Conservation (phyloP, 2,888 invertebrate genomes). For the Eilema caniola region DNA sequence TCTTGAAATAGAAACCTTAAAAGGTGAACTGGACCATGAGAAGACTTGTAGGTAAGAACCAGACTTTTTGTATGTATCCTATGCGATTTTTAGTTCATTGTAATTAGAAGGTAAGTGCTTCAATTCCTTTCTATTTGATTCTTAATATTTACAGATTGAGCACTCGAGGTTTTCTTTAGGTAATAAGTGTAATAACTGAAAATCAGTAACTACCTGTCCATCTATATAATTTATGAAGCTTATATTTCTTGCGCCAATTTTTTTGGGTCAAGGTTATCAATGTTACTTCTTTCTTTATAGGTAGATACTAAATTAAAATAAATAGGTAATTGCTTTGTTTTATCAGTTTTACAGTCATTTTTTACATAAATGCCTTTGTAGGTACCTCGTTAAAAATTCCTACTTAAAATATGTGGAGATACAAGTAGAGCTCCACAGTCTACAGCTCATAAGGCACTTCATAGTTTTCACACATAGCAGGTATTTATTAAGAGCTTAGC, state of each 20-base stretch:
- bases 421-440: neutral
- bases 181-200: too few species aligned
- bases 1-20: conserved; percentile 77
- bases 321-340: neutral
- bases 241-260: neutral
- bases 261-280: conserved; percentile 5
- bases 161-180: neutral
- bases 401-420: neutral
- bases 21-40: conserved; percentile 82
- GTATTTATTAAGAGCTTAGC: neutral
- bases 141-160: neutral
- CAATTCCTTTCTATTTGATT: neutral
- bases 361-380: too few species aligned
- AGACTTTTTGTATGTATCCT: neutral
- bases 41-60: conserved; percentile 76
- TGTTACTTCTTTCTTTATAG: neutral
- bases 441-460: neutral
- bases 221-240: neutral
- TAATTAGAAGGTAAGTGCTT: too few species aligned
- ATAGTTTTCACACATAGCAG: neutral
- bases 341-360: too few species aligned
- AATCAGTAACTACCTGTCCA: neutral
- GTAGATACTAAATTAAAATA: neutral
- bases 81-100: neutral
- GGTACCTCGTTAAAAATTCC: too few species aligned